These are phyloP conservation scores for Halocynthia aurantium DNA, from an alignment of 23 tunicate species.

Conservation along the genomic window DNA sequence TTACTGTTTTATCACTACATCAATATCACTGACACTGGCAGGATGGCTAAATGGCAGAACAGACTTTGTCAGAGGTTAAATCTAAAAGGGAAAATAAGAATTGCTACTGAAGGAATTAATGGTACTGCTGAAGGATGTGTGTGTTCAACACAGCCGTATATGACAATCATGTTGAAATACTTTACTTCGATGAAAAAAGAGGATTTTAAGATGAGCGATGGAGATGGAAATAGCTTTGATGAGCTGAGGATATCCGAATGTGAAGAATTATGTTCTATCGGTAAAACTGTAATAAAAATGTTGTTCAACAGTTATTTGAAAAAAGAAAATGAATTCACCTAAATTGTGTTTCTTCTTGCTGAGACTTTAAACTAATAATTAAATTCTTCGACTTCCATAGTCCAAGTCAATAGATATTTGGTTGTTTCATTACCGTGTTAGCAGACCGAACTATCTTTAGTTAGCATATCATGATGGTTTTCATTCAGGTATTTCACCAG, in stretches of 20 bases:
- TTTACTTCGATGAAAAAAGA: conserved; percentile 22
- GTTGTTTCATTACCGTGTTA: neutral
- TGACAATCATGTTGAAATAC: neutral
- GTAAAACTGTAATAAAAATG: conserved; percentile 1
- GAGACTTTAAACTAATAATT: too few species aligned
- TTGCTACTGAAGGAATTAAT: conserved; percentile 76
- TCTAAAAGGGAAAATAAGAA: conserved; percentile 62
- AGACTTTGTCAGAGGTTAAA: conserved; percentile 24
- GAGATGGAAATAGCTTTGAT: conserved; percentile 58
- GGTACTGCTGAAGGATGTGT: conserved; percentile 80
- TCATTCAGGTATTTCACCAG: conserved; percentile 25
- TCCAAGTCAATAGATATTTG: neutral
- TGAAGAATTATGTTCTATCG: conserved; percentile 71
- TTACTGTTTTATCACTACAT: conserved; percentile 45
- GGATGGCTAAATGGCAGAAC: conserved; percentile 16
- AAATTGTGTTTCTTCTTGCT: too few species aligned
- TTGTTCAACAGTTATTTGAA: too few species aligned
- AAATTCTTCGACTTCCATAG: neutral
- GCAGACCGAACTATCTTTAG: too few species aligned
- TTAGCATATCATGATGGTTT: neutral
- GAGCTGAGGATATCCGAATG: conserved; percentile 31
- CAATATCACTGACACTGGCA: neutral
- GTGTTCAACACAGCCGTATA: conserved; percentile 40
- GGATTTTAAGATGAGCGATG: conserved; percentile 76
- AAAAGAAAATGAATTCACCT: too few species aligned